Base-by-base conservation (phyloP, 1,140 invertebrate genomes). In the Atopsyche davidsoni region DNA sequence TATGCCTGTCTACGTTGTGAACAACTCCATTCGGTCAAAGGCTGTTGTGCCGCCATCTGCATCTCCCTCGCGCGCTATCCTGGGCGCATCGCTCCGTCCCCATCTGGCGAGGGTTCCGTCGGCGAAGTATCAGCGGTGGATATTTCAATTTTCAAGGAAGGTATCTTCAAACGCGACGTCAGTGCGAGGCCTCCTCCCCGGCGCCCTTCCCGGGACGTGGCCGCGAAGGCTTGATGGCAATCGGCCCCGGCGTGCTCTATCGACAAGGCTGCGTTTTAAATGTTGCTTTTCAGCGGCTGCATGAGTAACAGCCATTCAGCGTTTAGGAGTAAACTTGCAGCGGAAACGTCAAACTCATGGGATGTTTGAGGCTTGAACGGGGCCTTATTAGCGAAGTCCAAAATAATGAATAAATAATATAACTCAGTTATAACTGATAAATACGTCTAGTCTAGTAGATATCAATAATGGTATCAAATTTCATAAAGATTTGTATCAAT, bases 71-170 rank as follows among this genome's bases (percentile, higher is more conserved):
- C 31, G 9, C 24, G 21, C 25, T 46, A 55, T 55, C 53, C 43
- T 22, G 38, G 36, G 28, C 44, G 47, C 40, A 53, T 46, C 51
- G 43, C 45, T 46, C 53, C 53, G 42, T 51, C 42, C 47, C 51
- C 51, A 55, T 55, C 53, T 49, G 46, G 28, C 25, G 18, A 39
- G 39, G n/a, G n/a, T n/a, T n/a, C n/a, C n/a, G n/a, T n/a, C n/a
- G n/a, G n/a, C n/a, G n/a, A n/a, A n/a, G n/a, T n/a, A n/a, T n/a
- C 7, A 14, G 22, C 51, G 51, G 43, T 53, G 45, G 51, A 53
- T 53, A 53, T 53, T 53, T 53, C 51, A 53, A 53, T 53, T 53
- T 53, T 53, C 51, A 39, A 32, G 35, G 24, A 36, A n/a, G 19
- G 48, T 48, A 53, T 53, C 49, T 44, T 14, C 28, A 40, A 18